A percentile compares a stretch with the other conserved stretches of the same genome.
Conservation (phyloP, 2,888 invertebrate genomes). For the Catocala sponsa region DNA sequence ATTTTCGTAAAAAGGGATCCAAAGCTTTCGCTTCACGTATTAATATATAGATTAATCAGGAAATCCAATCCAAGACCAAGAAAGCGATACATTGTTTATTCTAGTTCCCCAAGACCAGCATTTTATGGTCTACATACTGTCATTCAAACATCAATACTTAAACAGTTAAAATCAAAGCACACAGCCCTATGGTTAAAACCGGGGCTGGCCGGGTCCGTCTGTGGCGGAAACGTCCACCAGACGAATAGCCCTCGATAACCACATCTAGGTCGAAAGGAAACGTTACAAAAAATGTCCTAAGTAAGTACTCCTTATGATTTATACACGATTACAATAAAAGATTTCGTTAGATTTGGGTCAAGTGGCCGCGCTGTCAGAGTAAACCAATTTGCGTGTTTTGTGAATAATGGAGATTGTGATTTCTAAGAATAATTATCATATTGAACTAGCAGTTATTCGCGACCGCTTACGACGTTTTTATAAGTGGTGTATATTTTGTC, state of each 20-base stretch:
- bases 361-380: constrained; percentile 7
- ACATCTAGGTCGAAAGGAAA: constrained; percentile 50
- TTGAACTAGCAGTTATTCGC: too few species aligned
- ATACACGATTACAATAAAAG: constrained; percentile 23
- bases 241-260: constrained; percentile 28
- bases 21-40: too few species aligned
- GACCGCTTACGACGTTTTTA: background rate
- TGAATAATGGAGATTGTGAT: too few species aligned
- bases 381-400: background rate
- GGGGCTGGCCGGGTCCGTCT: constrained; percentile 9
- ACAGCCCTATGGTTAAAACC: constrained; percentile 8
- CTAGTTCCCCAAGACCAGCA: too few species aligned
- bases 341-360: constrained; percentile 34
- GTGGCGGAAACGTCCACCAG: constrained; percentile 19
- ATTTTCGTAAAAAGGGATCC: too few species aligned
- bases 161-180: background rate
- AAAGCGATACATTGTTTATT: too few species aligned
- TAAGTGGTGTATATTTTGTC: background rate
- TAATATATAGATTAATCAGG: too few species aligned
- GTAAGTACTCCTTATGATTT: constrained; percentile 8
- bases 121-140: too few species aligned
- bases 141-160: too few species aligned
- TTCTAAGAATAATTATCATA: too few species aligned
- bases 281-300: constrained; percentile 14
- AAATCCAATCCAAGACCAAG: too few species aligned